phyloP scores from a whole-genome alignment of 2,113 vertebrate genomes.

The Hippocampus mohnikei region DNA sequence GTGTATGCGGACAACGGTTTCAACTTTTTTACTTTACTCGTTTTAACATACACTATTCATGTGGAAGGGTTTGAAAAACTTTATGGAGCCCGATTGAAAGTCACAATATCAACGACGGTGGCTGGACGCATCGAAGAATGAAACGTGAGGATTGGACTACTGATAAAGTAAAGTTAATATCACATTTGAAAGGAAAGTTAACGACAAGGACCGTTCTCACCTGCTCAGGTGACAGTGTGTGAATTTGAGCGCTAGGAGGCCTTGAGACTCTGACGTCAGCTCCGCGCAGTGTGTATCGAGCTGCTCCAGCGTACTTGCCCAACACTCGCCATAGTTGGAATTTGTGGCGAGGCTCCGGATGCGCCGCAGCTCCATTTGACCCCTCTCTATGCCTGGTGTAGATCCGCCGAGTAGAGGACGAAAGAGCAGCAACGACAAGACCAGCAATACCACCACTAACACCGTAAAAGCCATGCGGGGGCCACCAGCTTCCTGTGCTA shows the following conservation, averaged over 20 bases:
- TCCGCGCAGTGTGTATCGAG: conserved; percentile 61
- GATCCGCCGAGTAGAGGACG: background rate
- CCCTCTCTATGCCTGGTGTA: conserved; percentile 29
- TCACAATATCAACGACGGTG: background rate
- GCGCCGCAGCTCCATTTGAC: conserved; percentile 48
- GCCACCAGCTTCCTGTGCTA: background rate
- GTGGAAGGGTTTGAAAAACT: too few relatives aligned
- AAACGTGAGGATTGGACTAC: background rate
- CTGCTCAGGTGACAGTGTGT: conserved; percentile 74
- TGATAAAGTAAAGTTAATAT: background rate
- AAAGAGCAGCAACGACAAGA: conserved; percentile 7
- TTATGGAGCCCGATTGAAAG: background rate
- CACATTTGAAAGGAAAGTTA: background rate
- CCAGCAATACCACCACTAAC: accelerated
- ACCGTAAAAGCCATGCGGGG: background rate
- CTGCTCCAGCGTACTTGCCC: conserved; percentile 62
- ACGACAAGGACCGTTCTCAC: conserved; percentile 37
- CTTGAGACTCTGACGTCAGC: conserved; percentile 70
- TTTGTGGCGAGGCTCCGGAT: conserved; percentile 52
- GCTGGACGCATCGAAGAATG: background rate
- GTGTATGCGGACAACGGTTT: too few relatives aligned
- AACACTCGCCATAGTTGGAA: conserved; percentile 66
- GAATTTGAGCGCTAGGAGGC: conserved; percentile 66
- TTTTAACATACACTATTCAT: too few relatives aligned
- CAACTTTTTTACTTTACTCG: too few relatives aligned